These are phyloP conservation scores for Prionailurus viverrinus DNA, from an alignment of 2,113 vertebrate species.

Conservation along the genomic window DNA sequence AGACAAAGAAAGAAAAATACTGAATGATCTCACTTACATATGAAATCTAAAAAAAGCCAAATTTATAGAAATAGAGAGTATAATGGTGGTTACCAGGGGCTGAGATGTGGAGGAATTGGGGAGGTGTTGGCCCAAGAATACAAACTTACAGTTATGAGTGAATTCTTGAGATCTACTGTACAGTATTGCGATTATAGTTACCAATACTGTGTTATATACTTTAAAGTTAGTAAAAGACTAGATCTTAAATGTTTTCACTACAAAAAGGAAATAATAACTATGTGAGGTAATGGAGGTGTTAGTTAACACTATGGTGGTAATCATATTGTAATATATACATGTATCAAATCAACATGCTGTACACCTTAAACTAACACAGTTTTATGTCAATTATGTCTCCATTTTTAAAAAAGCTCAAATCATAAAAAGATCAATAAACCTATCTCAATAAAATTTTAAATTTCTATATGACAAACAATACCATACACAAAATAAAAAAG, in stretches of 20 bases:
- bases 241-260: not conserved
- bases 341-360: not conserved
- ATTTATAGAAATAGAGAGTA: too few relatives aligned
- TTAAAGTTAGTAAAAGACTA: not conserved
- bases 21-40: too few relatives aligned
- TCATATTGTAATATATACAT: not conserved
- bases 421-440: not conserved
- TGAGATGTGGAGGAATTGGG: too few relatives aligned
- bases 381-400: not conserved
- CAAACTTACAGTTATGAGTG: too few relatives aligned
- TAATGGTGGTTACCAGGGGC: too few relatives aligned
- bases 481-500: not conserved
- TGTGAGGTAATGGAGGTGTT: not conserved
- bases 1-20: too few relatives aligned
- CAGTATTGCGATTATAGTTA: too few relatives aligned
- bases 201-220: too few relatives aligned
- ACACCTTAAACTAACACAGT: not conserved
- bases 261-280: not conserved
- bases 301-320: not conserved
- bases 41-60: too few relatives aligned
- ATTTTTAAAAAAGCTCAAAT: not conserved
- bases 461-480: not conserved
- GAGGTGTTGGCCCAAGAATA: too few relatives aligned
- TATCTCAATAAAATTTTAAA: not conserved
- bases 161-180: too few relatives aligned